Conservation (phyloP, 2,888 invertebrate species). For the Acrobasis repandana region DNA sequence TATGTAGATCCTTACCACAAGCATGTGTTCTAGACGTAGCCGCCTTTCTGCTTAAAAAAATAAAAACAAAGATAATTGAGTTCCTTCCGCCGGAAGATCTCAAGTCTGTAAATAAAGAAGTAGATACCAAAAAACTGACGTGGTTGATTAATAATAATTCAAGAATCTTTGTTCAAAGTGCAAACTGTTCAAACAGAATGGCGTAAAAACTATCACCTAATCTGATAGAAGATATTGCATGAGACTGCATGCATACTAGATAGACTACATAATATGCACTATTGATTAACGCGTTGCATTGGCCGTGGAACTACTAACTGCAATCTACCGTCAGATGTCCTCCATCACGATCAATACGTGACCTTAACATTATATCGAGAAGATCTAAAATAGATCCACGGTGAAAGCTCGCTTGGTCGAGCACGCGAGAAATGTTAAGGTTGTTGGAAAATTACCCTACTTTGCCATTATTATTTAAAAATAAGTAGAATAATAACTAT, state of each 20-base stretch:
- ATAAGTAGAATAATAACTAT: background rate
- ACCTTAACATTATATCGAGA: conserved; percentile 33
- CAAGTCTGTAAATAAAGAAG: no score
- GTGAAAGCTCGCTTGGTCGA: conserved; percentile 33
- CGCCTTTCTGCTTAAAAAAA: no score
- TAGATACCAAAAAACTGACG: no score
- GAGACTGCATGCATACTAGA: no score
- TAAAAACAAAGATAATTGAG: no score
- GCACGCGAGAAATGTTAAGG: conserved; percentile 49
- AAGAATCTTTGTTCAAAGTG: no score
- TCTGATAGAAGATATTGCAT: conserved; percentile 1
- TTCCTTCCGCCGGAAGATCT: no score
- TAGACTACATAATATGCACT: conserved; percentile 28
- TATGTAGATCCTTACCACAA: no score
- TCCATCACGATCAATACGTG: conserved; percentile 28
- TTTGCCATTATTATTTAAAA: conserved; percentile 3
- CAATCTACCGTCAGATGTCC: background rate
- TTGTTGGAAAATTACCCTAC: conserved; percentile 49
- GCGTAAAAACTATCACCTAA: conserved; percentile 12
- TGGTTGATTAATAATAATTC: no score
- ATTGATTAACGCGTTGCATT: conserved; percentile 49
- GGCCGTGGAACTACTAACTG: conserved; percentile 51
- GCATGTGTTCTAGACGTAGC: no score
- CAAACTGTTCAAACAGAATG: background rate
- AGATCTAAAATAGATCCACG: conserved; percentile 29